Base-by-base conservation (phyloP, 2,113 vertebrate species). In the Ameiurus melas region DNA sequence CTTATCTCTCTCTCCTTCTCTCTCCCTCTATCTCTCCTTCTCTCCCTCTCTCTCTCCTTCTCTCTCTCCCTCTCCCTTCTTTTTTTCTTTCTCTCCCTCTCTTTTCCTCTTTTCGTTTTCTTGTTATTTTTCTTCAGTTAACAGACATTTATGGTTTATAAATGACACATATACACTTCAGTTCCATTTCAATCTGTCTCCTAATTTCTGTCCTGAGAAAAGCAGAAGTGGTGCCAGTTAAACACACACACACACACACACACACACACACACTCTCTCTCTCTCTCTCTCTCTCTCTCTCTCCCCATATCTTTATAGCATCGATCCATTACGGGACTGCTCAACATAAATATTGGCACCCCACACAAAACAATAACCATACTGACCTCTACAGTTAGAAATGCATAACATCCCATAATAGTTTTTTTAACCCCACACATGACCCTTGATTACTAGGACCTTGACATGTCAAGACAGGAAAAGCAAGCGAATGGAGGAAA, bases 31-130 rank as follows among this genome's bases (percentile, higher is more conserved):
- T 55, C 60, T 84, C 71, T 84, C 89, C 71, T 64, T 36, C 83
- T 89, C 88, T 90, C 64, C 33, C 58, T 85, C 89, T 92, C 90
- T 93, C 85, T 89, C 94, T 92, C 92, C 89, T 84, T 91, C 90
- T 93, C 6, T 27, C 73, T 53, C 25, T 14, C 80, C 51, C 60
- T 84, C 71, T 84, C 89, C 71, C 75, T 66, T 84, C 89, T 77
- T 70, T 36, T 81, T 89, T 87, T 90, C 64, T 43, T 53, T 85
- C 88, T 92, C 90, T 93, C 85, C 89, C 94, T 92, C 92, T 89
- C 85, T 91, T 90, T 93, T 2, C 13, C 73, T 53, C 25, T 16
- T 51, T 78, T 55, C 5, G 1, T 81, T 6, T 36, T 36, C 8
- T 9, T 9, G 14, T 9, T 30, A 20, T n/a, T 33, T 58, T 58